Conservation (phyloP, 1,140 invertebrate species). For the Anoplolepis gracilipes region DNA sequence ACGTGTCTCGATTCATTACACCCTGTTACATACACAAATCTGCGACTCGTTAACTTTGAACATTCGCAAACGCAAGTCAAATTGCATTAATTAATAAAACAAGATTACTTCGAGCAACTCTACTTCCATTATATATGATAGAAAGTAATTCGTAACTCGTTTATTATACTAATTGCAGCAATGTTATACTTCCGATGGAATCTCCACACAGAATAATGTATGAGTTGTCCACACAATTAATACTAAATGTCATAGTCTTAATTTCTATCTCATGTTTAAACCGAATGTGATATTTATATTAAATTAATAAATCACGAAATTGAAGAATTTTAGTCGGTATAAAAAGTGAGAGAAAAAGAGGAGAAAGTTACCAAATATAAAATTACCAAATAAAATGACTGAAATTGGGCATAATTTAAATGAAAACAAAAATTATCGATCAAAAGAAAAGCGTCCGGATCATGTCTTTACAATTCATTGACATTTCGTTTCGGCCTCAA, state of each 20-base stretch:
- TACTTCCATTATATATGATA: conserved; percentile 24
- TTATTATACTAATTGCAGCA: conserved; percentile 48
- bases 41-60: conserved; percentile 49
- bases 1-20: conserved; percentile 45
- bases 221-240: conserved; percentile 26
- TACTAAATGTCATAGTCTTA: conserved; percentile 35
- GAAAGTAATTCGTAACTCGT: conserved; percentile 23
- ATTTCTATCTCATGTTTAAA: conserved; percentile 40
- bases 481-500: background rate
- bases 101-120: conserved; percentile 1
- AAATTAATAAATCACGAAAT: conserved; percentile 34
- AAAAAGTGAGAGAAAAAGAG: background rate
- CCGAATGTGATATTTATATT: conserved; percentile 20
- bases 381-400: background rate
- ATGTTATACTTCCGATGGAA: conserved; percentile 18
- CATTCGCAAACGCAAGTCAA: conserved; percentile 34
- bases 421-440: conserved; percentile 23
- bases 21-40: conserved; percentile 25
- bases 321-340: background rate
- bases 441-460: conserved; percentile 15
- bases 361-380: background rate
- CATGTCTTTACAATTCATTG: background rate
- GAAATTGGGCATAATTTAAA: conserved; percentile 13
- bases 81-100: conserved; percentile 45
- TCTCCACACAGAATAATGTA: background rate